These are phyloP conservation scores for Phortica okadai DNA, from an alignment of 2,888 invertebrate genomes.

Conservation along the genomic window DNA sequence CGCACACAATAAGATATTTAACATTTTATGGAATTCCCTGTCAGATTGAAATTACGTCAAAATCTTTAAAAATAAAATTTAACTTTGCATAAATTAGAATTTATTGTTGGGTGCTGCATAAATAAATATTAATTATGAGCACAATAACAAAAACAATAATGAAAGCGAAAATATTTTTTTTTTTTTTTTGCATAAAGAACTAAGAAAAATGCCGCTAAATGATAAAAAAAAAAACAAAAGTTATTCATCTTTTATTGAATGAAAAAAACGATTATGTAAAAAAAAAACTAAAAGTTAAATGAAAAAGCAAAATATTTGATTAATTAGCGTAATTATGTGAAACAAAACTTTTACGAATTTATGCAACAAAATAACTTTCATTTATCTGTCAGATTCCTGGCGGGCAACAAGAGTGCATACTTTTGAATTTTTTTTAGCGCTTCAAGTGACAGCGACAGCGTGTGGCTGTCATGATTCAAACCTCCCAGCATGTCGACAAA, in stretches of 20 bases:
- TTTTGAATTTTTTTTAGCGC: not conserved
- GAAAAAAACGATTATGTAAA: not conserved
- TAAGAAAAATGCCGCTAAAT: no score
- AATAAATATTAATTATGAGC: not conserved
- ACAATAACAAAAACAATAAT: no score
- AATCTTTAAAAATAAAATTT: not conserved
- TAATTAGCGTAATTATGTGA: slow-evolving; percentile 14
- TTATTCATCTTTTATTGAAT: no score
- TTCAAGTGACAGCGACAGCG: slow-evolving; percentile 11
- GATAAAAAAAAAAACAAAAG: no score
- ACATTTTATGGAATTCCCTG: not conserved
- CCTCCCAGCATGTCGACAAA: no score
- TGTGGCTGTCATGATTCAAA: not conserved
- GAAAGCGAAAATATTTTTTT: no score
- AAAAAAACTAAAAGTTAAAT: not conserved
- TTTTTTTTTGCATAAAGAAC: no score
- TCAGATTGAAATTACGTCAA: not conserved
- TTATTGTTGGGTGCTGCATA: not conserved
- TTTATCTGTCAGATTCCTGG: not conserved
- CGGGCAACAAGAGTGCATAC: no score
- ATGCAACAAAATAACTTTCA: not conserved
- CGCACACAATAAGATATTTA: not conserved
- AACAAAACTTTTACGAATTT: not conserved
- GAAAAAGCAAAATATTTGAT: not conserved
- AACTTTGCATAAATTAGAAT: not conserved